These are phyloP conservation scores for Esox lucius DNA, from an alignment of 2,797 vertebrate species.

Conservation along the genomic window DNA sequence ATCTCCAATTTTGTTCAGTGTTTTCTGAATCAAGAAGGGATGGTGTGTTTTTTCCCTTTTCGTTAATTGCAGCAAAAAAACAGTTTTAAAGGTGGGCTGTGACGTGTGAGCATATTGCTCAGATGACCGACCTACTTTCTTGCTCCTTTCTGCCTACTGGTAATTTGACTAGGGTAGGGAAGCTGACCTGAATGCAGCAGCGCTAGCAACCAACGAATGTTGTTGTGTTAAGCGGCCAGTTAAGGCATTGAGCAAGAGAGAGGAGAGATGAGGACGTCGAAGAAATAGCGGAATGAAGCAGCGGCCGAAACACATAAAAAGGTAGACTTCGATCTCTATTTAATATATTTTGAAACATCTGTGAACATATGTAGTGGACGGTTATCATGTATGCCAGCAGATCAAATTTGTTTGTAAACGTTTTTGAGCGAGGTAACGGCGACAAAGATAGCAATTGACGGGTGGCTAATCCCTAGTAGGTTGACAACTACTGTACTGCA, in stretches of 20 bases:
- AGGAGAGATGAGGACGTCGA: background rate
- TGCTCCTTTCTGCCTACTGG: background rate
- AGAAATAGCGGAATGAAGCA: background rate
- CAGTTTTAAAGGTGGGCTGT: background rate
- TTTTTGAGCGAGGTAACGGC: background rate
- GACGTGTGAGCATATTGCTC: background rate
- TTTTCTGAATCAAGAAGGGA: no score
- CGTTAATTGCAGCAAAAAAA: no score
- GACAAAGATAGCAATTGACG: background rate
- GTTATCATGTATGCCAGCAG: background rate
- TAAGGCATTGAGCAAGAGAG: background rate
- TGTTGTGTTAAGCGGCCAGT: background rate
- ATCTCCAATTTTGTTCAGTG: no score
- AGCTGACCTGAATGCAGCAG: background rate
- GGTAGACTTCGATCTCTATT: background rate
- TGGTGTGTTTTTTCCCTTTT: no score
- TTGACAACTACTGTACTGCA: no score
- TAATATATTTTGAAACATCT: no score
- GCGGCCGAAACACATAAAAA: background rate
- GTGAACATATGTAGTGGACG: no score
- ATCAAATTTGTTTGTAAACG: background rate
- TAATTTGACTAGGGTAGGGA: slow-evolving; percentile 3
- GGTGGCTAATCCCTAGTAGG: background rate
- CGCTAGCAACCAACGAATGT: background rate
- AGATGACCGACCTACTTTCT: background rate